Evolutionary conservation across 2,888 invertebrate genomes (phyloP), one percentile per base, ranked within the genome.

Genomic region (Blastobasis adustella): DNA sequence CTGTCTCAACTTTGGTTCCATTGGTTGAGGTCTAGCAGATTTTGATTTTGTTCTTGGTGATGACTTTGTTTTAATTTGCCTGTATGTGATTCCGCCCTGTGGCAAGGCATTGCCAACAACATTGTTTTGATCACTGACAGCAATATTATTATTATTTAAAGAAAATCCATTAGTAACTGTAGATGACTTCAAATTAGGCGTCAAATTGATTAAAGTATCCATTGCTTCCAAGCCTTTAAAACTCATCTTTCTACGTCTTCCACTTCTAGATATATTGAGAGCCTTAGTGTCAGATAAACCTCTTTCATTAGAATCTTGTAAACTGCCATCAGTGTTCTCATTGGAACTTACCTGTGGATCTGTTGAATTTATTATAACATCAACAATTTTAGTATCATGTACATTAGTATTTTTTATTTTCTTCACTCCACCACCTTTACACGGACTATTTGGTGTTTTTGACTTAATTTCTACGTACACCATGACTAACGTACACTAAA

Each of bases 61-160:
- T 23, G 23, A 2, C 23, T 23, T 23, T 23, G 23, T 23, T 23
- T 23, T 23, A 23, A 23, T 23, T 23, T 23, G 23, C 3, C 23
- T 23, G 3, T 23, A 23, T 23, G 23, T 1, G 23, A 23, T 23
- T 23, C 23, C 23, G 1, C 23, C 23, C 23, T 23, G 23, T 23
- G 23, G 45, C 47, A 53, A 56, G 38, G 37, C 49, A 47, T 47
- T 55, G 37, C 51, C 50, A 62, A 50, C 50, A 62, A 50, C 23
- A 23, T 62, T 65, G 58, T 81, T 84, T 60, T 81, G 73, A 53
- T 82, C 65, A 58, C 66, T 74, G 53, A 77, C 66, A 58, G 71
- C 79, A 69, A 77, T 69, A 71, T 84, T 76, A 79, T 89, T 81
- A 71, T 91, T 90, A 75, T 91, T 89, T 3, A 23, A 23, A 58